Evolutionary conservation across 2,888 invertebrate species (phyloP).

Genomic region (Apocheima hispidaria): DNA sequence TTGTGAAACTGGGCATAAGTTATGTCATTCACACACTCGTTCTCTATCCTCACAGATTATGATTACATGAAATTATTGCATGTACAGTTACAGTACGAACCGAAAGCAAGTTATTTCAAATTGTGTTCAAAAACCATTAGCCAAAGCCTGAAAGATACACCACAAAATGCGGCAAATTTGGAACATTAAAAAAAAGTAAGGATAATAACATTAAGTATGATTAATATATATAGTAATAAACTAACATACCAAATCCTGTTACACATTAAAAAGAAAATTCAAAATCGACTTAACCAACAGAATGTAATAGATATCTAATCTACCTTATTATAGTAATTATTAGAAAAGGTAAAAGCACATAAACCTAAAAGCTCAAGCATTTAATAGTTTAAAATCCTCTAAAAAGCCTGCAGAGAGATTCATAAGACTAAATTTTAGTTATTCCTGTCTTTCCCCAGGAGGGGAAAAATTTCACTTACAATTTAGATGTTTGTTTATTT

Average conservation of each 20-base stretch:
- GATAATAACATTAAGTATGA: too few species aligned
- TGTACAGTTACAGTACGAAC: too few species aligned
- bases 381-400: slow-evolving; percentile 19
- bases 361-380: slow-evolving; percentile 27
- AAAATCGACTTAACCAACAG: not conserved
- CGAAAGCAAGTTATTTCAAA: too few species aligned
- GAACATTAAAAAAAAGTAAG: too few species aligned
- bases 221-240: too few species aligned
- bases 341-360: slow-evolving; percentile 9
- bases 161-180: too few species aligned
- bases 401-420: slow-evolving; percentile 23
- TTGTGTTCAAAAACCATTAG: too few species aligned
- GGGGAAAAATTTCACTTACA: too few species aligned
- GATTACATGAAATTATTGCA: too few species aligned
- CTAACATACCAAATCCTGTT: too few species aligned
- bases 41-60: not conserved
- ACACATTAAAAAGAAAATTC: not conserved
- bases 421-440: slow-evolving; percentile 3
- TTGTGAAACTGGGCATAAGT: not conserved
- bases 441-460: too few species aligned
- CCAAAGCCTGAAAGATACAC: too few species aligned
- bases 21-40: not conserved
- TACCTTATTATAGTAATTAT: slow-evolving; percentile 10
- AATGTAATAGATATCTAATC: slow-evolving; percentile 1
- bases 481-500: not conserved